A percentile compares a stretch with the other conserved stretches of the same genome.
Evolutionary conservation across 2,888 invertebrate species (phyloP).

Genomic region (Pantelozetes paolii): DNA sequence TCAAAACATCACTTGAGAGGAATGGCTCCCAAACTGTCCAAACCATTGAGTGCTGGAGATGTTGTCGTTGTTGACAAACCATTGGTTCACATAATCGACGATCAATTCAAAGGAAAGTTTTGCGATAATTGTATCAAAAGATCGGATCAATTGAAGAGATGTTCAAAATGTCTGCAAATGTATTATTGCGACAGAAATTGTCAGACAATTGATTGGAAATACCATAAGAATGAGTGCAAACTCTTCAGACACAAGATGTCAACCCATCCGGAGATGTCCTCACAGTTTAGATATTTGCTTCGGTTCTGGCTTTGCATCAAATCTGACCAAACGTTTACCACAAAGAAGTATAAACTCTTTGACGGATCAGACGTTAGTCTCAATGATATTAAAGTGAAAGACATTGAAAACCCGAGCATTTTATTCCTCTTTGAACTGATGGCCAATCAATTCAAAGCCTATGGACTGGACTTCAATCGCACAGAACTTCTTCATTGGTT

Average conservation of each 20-base stretch:
- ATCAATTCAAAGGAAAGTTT: not conserved
- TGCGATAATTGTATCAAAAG: not conserved
- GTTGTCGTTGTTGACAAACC: not conserved
- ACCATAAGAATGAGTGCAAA: not conserved
- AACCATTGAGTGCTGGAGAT: not conserved
- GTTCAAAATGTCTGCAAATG: not conserved
- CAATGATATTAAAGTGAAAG: not conserved
- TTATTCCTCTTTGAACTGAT: not conserved
- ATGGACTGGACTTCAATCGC: not conserved
- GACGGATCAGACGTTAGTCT: conserved; percentile 12
- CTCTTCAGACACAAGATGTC: not conserved
- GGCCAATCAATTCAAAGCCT: not conserved
- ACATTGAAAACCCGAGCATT: not conserved
- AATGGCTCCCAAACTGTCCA: not conserved
- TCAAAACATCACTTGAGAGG: too few species aligned
- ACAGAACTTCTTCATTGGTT: conserved; percentile 16
- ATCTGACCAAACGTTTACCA: not conserved
- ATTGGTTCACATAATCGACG: not conserved
- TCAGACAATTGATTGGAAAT: not conserved
- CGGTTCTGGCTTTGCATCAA: not conserved
- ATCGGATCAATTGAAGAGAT: not conserved
- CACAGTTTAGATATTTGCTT: too few species aligned
- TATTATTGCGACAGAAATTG: not conserved
- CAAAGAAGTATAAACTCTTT: conserved; percentile 4
- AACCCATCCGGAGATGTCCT: not conserved